Base-by-base conservation (phyloP, 2,888 invertebrate genomes). In the Drosophila longiperda region DNA sequence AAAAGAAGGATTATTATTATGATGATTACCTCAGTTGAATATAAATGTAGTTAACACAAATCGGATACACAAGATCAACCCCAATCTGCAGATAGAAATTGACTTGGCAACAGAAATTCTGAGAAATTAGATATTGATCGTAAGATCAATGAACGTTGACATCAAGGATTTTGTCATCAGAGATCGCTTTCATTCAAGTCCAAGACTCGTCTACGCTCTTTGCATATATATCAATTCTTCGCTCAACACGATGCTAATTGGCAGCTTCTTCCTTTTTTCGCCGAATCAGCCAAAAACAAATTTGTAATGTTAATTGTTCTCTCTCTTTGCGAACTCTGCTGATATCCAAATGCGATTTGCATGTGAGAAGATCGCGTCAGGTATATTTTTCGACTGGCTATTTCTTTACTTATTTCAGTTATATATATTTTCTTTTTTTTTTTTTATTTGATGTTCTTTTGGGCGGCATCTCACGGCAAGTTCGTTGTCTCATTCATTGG, bases 401-500 rank as follows among this genome's bases (percentile, higher is more conserved):
- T 65, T 61, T 38, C 45, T 72, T 66, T 59, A 54, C 67, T 75
- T 73, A 61, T 71, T 66, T 62, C 38, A 59, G 67, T 9, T 74
- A 45, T 42, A 38, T 58, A 29, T 29, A 29, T 29, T 29, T 29
- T 29, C 26, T 26, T 5, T 29, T 20, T 23, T 33, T 7, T n/a
- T 26, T 17, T 40, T 38, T 40, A 29, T 26, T 12, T 45, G 3
- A 23, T 45, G 15, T 45, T 45, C 45, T 63, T 59, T 52, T 32
- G 32, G 82, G 83, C 58, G 77, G 67, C 73, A 62, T 54, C 70
- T 80, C 66, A 58, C 59, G 9, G 62, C 48, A 70, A 83, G 87
- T 88, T 88, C 87, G 88, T 79, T 88, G 87, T 74, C 82, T 88
- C 84, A 88, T 89, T 87, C 87, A 89, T 88, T 72, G 77, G 73